Evolutionary conservation across 2,113 vertebrate species (phyloP), one percentile per base, ranked within the genome.

Genomic region (Pundamilia nyererei): DNA sequence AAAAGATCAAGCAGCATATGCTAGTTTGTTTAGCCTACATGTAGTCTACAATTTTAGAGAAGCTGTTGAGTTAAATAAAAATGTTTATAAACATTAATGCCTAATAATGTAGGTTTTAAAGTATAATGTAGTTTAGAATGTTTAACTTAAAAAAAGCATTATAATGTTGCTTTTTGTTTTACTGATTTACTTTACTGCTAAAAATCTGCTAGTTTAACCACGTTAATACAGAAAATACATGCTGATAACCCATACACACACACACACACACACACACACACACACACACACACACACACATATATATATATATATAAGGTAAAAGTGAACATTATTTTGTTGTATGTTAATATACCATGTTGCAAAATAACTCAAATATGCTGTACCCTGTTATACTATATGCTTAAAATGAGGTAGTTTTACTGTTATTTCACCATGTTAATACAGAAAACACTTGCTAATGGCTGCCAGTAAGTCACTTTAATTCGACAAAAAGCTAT

Each of bases 331-430:
- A 56, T 56, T 56, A 56, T 58, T 58, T 58, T 58, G 15, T 58
- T 29, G 55, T 29, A 58, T 9, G 13, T 29, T 29, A 29, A 29
- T 15, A 31, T 0, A 17, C 55, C 0, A 5, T 31, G 26, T 58
- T 3, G 0, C 7, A 58, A 58, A 58, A 31, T 58, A 31, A 56
- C 29, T 33, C 58, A 19, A 62, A 62, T 62, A 33, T 33, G 60
- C 60, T 38, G 33, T 38, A 38, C 10, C 19, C 19, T 38, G 19
- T 35, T 38, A 38, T 38, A 5, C 35, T 35, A n/a, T 40, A 8
- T 38, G 33, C 19, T 40, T 38, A 68, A 68, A 68, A 68, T 13
- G 1, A 40, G 62, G 33, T 68, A 68, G 11, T 21, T 70, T 70
- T 42, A 42, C n/a, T 42, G 38, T 15, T 9, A 42, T 70, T 70